phyloP scores from a whole-genome alignment of 1,140 invertebrate genomes.

The Dendroctonus valens region DNA sequence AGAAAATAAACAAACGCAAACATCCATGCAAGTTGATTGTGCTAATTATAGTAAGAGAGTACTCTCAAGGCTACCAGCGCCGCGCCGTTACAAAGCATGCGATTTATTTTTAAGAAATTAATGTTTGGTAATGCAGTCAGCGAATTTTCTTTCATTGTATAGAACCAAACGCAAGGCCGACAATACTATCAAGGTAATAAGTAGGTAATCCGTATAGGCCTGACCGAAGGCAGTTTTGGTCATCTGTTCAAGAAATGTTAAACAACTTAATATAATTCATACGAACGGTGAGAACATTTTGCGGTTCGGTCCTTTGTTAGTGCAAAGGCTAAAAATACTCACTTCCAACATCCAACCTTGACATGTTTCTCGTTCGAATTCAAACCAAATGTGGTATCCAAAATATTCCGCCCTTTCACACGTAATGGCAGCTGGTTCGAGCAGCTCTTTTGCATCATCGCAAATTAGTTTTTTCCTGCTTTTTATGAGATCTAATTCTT shows the following conservation, averaged over 20 bases:
- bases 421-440: slow-evolving; percentile 1
- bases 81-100: slow-evolving; percentile 11
- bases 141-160: slow-evolving; percentile 19
- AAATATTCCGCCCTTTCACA: no score
- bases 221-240: neutral
- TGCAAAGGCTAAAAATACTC: neutral
- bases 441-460: neutral
- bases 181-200: slow-evolving; percentile 15
- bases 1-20: neutral
- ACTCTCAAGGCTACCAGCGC: slow-evolving; percentile 31
- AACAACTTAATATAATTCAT: slow-evolving; percentile 1
- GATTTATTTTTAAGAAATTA: slow-evolving; percentile 23
- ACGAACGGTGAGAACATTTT: neutral
- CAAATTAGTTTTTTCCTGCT: slow-evolving; percentile 7
- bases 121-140: slow-evolving; percentile 13
- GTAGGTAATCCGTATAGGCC: neutral
- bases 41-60: slow-evolving; percentile 40
- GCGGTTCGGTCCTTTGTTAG: slow-evolving; percentile 7
- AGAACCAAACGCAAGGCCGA: slow-evolving; percentile 12
- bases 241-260: slow-evolving; percentile 5
- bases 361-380: slow-evolving; percentile 1
- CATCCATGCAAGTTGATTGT: slow-evolving; percentile 34
- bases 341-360: slow-evolving; percentile 5
- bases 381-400: no score
- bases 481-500: slow-evolving; percentile 2